These are phyloP conservation scores for Adelphocoris suturalis DNA, from an alignment of 2,888 invertebrate species.

Conservation along the genomic window DNA sequence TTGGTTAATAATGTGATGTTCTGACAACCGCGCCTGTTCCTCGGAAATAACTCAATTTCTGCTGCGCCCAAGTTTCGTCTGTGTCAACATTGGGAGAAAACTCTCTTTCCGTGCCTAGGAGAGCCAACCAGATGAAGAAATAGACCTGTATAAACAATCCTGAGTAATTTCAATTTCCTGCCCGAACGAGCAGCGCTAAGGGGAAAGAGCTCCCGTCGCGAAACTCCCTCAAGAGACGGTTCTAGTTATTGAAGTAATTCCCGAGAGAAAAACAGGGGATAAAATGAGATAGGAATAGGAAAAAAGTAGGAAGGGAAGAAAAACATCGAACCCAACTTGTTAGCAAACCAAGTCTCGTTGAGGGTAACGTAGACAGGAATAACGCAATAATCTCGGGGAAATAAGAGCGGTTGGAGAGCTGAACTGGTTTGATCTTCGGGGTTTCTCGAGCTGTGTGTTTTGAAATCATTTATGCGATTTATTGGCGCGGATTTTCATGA, in stretches of 20 bases:
- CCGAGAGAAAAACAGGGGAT: slow-evolving; percentile 19
- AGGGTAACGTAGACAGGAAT: slow-evolving; percentile 18
- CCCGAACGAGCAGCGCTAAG: slow-evolving; percentile 23
- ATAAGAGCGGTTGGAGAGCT: background rate
- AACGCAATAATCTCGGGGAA: slow-evolving; percentile 10
- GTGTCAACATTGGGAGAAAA: background rate
- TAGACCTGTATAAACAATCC: slow-evolving; percentile 31
- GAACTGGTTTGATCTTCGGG: background rate
- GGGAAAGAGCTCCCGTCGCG: background rate
- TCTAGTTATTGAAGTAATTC: slow-evolving; percentile 39
- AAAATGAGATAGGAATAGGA: background rate
- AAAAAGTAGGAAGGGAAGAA: background rate
- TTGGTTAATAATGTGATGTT: background rate
- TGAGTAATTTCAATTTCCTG: slow-evolving; percentile 39
- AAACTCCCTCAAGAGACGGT: background rate
- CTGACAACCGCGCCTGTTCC: background rate
- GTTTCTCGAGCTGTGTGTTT: background rate
- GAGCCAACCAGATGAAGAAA: slow-evolving; percentile 7
- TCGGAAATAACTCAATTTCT: background rate
- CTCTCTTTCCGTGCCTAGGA: background rate
- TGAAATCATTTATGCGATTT: background rate
- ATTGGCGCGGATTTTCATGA: background rate
- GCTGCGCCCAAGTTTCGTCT: background rate
- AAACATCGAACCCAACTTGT: slow-evolving; percentile 12
- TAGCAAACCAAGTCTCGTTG: slow-evolving; percentile 23